Base-by-base conservation (phyloP, 2,888 invertebrate genomes). In the Eumerus sabulonum region DNA sequence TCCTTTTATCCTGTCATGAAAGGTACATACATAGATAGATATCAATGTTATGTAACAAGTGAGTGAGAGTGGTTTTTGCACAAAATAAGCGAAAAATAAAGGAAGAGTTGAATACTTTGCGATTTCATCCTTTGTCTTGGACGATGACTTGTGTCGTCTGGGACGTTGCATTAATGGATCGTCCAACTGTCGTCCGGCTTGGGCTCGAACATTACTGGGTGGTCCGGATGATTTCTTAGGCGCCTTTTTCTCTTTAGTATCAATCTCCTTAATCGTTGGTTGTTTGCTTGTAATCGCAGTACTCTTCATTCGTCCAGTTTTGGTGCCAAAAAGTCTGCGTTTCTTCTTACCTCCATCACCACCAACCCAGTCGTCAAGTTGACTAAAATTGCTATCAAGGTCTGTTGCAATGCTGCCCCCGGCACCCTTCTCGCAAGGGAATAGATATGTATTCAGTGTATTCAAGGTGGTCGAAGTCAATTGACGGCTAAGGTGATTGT, bases 101-200 rank as follows among this genome's bases (percentile, higher is more conserved):
- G 11, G 9, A 40, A 40, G 40, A 11, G 9, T 45, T 68, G 36
- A 70, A 74, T 79, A 79, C 79, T 79, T 79, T 53, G 83, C 83
- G 67, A 82, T 81, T 12, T 82, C 66, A 54, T 84, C 84, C 76
- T 79, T 85, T 81, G 74, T 74, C 59, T 79, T 79, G 7, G 62
- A 1, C 9, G 83, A 81, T 1, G 85, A 84, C 1, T 84, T 83
- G 3, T 82, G 82, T 40, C 86, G 85, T 18, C 88, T 84, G 1
- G 88, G 88, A 0, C 88, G 86, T 82, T 88, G 86, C 87, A 87
- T 88, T 72, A 87, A 76, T 1, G 88, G 88, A 85, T 88, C 88
- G 5, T 85, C 88, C 86, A 87, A 38, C n/a, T 74, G 79, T 27
- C 73, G 73, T 9, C 77, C 77, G 4, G 71, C 85, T 77, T 72